Percentiles rank a stretch among this genome's conserved stretches.
phyloP scores from a whole-genome alignment of 1,140 invertebrate genomes.

The Neodiprion virginianus region DNA sequence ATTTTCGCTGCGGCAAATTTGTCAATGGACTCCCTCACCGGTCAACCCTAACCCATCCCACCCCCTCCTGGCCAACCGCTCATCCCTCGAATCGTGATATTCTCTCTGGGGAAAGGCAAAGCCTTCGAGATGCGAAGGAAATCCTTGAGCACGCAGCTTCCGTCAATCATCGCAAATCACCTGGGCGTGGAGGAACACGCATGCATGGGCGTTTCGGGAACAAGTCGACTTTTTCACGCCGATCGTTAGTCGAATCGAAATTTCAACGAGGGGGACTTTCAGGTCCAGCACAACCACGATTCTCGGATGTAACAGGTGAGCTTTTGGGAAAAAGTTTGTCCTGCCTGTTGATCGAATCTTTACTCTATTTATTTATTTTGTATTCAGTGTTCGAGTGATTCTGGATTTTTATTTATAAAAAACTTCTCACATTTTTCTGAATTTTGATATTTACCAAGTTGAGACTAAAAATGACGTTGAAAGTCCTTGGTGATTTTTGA shows the following conservation, averaged over 20 bases:
- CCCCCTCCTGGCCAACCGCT: slow-evolving; percentile 30
- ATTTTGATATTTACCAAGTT: too few relatives aligned
- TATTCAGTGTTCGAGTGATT: too few relatives aligned
- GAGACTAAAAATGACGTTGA: too few relatives aligned
- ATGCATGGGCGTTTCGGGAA: neutral
- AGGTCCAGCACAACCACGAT: too few relatives aligned
- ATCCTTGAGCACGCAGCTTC: neutral
- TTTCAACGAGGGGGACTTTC: too few relatives aligned
- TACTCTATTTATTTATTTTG: too few relatives aligned
- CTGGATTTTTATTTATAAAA: too few relatives aligned
- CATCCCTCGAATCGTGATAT: slow-evolving; percentile 24
- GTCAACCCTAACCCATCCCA: slow-evolving; percentile 26
- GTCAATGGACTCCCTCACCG: slow-evolving; percentile 34
- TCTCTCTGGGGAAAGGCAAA: slow-evolving; percentile 20
- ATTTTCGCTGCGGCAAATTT: slow-evolving; percentile 37
- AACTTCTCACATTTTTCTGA: too few relatives aligned
- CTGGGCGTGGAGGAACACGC: neutral
- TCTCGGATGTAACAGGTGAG: too few relatives aligned
- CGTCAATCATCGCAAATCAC: slow-evolving; percentile 4
- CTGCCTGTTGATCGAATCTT: too few relatives aligned
- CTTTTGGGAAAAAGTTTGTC: too few relatives aligned
- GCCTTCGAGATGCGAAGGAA: neutral
- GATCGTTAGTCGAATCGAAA: neutral
- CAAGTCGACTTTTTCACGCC: neutral
- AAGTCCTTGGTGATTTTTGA: too few relatives aligned